These are phyloP conservation scores for Misgurnus anguillicaudatus DNA, from an alignment of 2,113 vertebrate species.

Conservation along the genomic window DNA sequence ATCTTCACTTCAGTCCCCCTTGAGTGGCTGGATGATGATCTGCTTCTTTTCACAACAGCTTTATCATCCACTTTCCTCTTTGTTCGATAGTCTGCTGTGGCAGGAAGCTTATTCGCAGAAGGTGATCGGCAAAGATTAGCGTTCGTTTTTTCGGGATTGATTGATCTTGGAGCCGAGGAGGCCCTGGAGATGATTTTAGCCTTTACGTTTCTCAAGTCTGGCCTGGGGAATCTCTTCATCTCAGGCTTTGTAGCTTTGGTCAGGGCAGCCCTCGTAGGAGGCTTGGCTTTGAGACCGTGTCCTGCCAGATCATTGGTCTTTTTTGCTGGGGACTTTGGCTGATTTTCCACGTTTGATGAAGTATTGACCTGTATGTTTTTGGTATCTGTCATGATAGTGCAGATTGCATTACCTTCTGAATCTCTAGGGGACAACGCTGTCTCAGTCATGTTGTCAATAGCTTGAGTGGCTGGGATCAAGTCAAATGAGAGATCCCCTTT, in stretches of 20 bases:
- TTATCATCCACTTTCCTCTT: conserved; percentile 50
- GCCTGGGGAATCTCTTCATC: conserved; percentile 50
- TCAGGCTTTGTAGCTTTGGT: conserved; percentile 29
- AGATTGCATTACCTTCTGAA: background rate
- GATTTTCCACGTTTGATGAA: background rate
- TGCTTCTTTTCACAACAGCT: conserved; percentile 42
- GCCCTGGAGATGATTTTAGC: conserved; percentile 59
- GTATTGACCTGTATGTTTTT: background rate
- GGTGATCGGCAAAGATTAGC: background rate
- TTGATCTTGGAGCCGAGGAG: conserved; percentile 1
- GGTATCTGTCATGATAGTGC: background rate
- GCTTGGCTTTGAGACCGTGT: background rate
- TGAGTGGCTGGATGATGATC: conserved; percentile 45
- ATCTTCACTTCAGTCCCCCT: conserved; percentile 50
- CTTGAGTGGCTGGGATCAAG: background rate
- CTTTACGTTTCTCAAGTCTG: conserved; percentile 57
- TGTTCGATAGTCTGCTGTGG: background rate
- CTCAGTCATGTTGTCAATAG: background rate
- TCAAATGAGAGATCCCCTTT: background rate
- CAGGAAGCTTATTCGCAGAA: conserved; percentile 45
- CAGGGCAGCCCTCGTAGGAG: background rate
- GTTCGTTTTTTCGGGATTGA: conserved; percentile 42
- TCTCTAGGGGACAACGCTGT: background rate
- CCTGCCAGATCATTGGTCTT: conserved; percentile 8
- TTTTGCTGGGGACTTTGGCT: conserved; percentile 26